phyloP scores from a whole-genome alignment of 2,797 vertebrate species.

The Botia kubotai region DNA sequence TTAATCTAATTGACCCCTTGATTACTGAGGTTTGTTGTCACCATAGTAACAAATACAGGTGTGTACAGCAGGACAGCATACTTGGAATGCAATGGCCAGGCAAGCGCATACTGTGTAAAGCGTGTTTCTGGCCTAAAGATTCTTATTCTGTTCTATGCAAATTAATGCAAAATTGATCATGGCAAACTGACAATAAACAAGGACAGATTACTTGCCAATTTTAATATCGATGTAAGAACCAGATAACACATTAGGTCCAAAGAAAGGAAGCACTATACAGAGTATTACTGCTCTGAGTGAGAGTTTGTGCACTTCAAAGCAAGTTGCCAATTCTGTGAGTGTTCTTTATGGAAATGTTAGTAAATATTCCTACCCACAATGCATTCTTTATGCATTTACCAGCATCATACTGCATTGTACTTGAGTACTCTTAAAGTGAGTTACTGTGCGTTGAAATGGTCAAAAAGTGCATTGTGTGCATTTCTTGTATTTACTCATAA shows the following conservation, averaged over 20 bases:
- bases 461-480: background rate
- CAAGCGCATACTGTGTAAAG: background rate
- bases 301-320: slow-evolving; percentile 5
- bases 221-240: background rate
- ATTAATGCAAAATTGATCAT: background rate
- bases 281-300: background rate
- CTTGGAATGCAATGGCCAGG: background rate
- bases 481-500: background rate
- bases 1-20: background rate
- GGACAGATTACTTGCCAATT: background rate
- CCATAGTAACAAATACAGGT: background rate
- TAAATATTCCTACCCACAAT: background rate
- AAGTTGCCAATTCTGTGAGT: slow-evolving; percentile 9
- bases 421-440: background rate
- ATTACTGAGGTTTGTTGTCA: background rate
- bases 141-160: slow-evolving; percentile 29
- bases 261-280: slow-evolving; percentile 32
- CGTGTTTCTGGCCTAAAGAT: background rate
- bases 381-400: background rate
- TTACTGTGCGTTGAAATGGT: background rate
- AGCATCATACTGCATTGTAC: background rate
- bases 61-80: background rate
- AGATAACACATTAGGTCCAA: background rate
- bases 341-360: background rate
- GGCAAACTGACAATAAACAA: background rate